Percentiles rank a stretch among this genome's conserved stretches.
These are phyloP conservation scores for Dendrocopos noguchii DNA, from an alignment of 2,113 vertebrate species.

Conservation along the genomic window DNA sequence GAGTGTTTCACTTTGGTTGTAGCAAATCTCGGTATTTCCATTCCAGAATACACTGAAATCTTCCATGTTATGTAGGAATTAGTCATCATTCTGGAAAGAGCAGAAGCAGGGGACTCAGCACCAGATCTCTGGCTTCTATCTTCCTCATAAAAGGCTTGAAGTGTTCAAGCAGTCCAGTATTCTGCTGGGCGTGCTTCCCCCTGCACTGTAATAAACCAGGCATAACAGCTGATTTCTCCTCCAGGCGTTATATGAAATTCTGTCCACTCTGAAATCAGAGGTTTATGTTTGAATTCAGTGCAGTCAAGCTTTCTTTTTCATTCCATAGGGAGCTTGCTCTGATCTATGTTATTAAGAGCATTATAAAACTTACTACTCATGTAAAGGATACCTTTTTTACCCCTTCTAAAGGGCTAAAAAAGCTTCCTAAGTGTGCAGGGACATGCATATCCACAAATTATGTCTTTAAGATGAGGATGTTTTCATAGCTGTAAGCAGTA, in stretches of 20 bases:
- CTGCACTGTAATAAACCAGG: background rate
- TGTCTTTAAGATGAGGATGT: background rate
- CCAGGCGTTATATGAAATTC: background rate
- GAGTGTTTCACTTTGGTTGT: fast-evolving
- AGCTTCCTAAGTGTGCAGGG: background rate
- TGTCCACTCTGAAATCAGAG: background rate
- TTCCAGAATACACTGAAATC: background rate
- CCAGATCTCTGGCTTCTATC: background rate
- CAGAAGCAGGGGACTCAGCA: background rate
- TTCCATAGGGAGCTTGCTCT: background rate
- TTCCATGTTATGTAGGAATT: background rate
- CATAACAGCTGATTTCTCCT: background rate
- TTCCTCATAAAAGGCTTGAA: background rate
- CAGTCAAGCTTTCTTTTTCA: background rate
- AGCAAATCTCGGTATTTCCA: background rate
- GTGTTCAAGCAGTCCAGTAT: background rate
- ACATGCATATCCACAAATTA: background rate
- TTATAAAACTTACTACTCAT: background rate
- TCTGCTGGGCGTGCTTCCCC: background rate
- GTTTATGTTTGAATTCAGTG: background rate
- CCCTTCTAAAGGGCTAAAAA: background rate
- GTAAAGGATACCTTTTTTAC: background rate
- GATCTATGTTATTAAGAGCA: background rate
- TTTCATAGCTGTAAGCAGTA: background rate
- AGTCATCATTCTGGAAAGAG: background rate